These are phyloP conservation scores for Sebastes fasciatus DNA, from an alignment of 2,113 vertebrate species.

Conservation along the genomic window DNA sequence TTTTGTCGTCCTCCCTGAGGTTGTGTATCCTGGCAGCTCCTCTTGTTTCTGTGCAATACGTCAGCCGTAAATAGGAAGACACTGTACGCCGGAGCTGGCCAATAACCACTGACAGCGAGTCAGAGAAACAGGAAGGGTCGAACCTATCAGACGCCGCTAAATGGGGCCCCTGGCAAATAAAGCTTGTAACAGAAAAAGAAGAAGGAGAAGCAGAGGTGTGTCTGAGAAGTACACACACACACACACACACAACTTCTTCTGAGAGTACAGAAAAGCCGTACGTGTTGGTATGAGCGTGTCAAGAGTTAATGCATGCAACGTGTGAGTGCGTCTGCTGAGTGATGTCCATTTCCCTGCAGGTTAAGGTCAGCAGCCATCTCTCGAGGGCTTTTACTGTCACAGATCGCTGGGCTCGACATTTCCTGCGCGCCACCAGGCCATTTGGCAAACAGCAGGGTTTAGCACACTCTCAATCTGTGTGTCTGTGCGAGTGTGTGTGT, in stretches of 20 bases:
- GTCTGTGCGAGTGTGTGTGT: not conserved
- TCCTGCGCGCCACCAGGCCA: slow-evolving; percentile 57
- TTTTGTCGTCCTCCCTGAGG: slow-evolving; percentile 8
- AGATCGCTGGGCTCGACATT: slow-evolving; percentile 64
- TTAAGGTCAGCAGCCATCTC: slow-evolving; percentile 67
- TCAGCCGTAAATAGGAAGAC: slow-evolving; percentile 32
- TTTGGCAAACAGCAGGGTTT: slow-evolving; percentile 71
- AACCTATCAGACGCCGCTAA: slow-evolving; percentile 58
- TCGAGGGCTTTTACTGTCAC: slow-evolving; percentile 69
- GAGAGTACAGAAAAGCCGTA: not conserved
- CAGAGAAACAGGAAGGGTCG: slow-evolving; percentile 32
- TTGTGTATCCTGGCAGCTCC: slow-evolving; percentile 35
- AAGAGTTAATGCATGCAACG: slow-evolving; percentile 57
- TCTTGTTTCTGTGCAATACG: slow-evolving; percentile 27
- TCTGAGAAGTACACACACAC: slow-evolving; percentile 2
- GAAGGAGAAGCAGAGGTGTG: not conserved
- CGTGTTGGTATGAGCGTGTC: slow-evolving; percentile 20
- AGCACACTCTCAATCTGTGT: slow-evolving; percentile 37
- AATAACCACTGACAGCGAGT: slow-evolving; percentile 42
- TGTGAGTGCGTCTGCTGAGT: slow-evolving; percentile 50
- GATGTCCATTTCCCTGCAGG: slow-evolving; percentile 70
- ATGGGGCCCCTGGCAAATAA: slow-evolving; percentile 48
- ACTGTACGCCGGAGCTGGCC: slow-evolving; percentile 21
- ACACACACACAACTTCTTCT: not conserved
- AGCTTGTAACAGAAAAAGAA: slow-evolving; percentile 20